Evolutionary conservation across 2,888 invertebrate species (phyloP).

Genomic region (Polyommatus iphigenia): DNA sequence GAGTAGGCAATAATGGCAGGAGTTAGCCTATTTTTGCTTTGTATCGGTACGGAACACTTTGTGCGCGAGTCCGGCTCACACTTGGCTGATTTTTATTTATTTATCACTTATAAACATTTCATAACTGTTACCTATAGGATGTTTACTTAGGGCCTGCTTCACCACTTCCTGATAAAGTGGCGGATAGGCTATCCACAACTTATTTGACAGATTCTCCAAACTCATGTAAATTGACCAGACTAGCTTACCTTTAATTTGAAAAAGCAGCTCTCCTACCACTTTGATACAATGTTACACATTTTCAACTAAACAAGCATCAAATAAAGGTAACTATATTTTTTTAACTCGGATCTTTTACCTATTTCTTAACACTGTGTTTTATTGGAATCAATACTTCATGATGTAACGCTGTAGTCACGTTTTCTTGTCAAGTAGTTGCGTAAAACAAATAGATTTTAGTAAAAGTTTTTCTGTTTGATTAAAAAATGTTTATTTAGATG

Average conservation of each 20-base stretch:
- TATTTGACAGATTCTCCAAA: too few species aligned
- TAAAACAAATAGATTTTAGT: background rate
- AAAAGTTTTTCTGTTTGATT: background rate
- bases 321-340: background rate
- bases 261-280: background rate
- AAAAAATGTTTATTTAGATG: background rate
- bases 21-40: too few species aligned
- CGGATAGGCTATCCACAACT: too few species aligned
- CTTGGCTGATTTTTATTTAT: too few species aligned
- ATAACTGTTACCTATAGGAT: too few species aligned
- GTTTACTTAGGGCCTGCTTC: too few species aligned
- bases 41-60: too few species aligned
- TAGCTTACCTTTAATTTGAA: background rate
- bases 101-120: too few species aligned
- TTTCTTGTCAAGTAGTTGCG: background rate
- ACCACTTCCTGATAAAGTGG: too few species aligned
- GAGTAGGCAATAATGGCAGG: too few species aligned
- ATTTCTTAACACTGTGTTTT: background rate
- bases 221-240: too few species aligned
- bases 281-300: background rate
- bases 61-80: too few species aligned
- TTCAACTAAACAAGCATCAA: background rate
- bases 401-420: background rate
- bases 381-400: slow-evolving; percentile 6
- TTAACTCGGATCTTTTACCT: background rate